Evolutionary conservation across 1,140 invertebrate species (phyloP), one percentile per base, ranked within the genome.

Genomic region (Coptotermes formosanus): DNA sequence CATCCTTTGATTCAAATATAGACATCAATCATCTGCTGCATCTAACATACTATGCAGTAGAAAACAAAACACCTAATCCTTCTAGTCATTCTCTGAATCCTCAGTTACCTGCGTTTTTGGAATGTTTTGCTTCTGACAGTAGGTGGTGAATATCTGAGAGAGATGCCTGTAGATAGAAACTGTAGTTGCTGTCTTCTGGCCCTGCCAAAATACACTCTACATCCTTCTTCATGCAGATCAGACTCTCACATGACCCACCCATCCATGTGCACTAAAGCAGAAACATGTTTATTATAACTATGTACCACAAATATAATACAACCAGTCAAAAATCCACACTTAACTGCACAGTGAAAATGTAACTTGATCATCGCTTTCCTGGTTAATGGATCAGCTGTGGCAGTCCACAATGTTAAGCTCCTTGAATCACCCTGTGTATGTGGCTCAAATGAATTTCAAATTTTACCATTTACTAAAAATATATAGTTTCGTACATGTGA

Each of bases 81-180:
- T 3, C n/a, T 84, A 43, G 32, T 48, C 81, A 52, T 38, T 23
- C 45, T 52, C 21, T 52, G 69, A 45, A 19, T 87, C 88, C 81
- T 88, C 43, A 89, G 88, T 89, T 84, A 87, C 88, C 86, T 81
- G 82, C 87, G 85, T 89, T 89, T 89, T 92, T 87, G 45, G 59
- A 64, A 64, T n/a, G 59, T 88, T 91, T 92, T 7, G 92, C 91
- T 55, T 90, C 88, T 23, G 88, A 89, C 25, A 95, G 88, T 86
- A 95, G 89, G 8, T 90, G 86, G 55, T 94, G 90, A 7, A 95
- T 87, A 90, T 96, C 93, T 32, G 94, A 95, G 2, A 96, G 89
- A 3, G 94, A 93, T 86, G 91, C 89, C 25, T 90, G 85, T n/a
- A 92, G 86, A 87, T 93, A 93, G 88, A 91, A 91, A 81, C 88